Evolutionary conservation across 30 jellyfish, hydroid and myxozoan species (phyloP), one percentile per base, ranked within the genome.

Genomic region (Morbakka virulenta): DNA sequence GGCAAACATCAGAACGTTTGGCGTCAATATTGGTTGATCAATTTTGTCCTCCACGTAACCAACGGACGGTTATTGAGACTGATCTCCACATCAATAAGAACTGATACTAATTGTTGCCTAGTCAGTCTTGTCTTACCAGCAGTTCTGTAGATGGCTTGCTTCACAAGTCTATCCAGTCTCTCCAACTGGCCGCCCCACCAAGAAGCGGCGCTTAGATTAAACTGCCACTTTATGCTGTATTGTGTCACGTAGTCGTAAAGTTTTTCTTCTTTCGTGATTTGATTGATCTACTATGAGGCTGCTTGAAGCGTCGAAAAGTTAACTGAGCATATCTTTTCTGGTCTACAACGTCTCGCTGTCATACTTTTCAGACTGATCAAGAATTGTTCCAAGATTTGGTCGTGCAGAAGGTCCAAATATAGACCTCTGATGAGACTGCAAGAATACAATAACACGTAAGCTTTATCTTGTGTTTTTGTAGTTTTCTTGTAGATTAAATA

Each of bases 51-150:
- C 89, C 13, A 83, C 79, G 33, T 64, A 74, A 28, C 82, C 89
- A 84, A 67, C 47, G 89, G 95, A 34, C 89, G 62, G 86, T 83
- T 83, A 74, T n/a, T n/a, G n/a, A n/a, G n/a, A n/a, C n/a, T n/a
- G n/a, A n/a, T n/a, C n/a, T n/a, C n/a, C n/a, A n/a, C n/a, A n/a
- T n/a, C n/a, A n/a, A n/a, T n/a, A n/a, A n/a, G n/a, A n/a, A n/a
- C n/a, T n/a, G n/a, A n/a, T n/a, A n/a, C n/a, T n/a, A n/a, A n/a
- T n/a, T n/a, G n/a, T n/a, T n/a, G n/a, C n/a, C n/a, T n/a, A n/a
- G n/a, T n/a, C n/a, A n/a, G n/a, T n/a, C n/a, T n/a, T n/a, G n/a
- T n/a, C n/a, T n/a, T n/a, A n/a, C n/a, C n/a, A n/a, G n/a, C n/a
- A n/a, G n/a, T n/a, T n/a, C n/a, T 41, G 57, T 41, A 41, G 57